A percentile compares a stretch with the other conserved stretches of the same genome.
Evolutionary conservation across 2,797 vertebrate species (phyloP).

Genomic region (Denticeps clupeoides): DNA sequence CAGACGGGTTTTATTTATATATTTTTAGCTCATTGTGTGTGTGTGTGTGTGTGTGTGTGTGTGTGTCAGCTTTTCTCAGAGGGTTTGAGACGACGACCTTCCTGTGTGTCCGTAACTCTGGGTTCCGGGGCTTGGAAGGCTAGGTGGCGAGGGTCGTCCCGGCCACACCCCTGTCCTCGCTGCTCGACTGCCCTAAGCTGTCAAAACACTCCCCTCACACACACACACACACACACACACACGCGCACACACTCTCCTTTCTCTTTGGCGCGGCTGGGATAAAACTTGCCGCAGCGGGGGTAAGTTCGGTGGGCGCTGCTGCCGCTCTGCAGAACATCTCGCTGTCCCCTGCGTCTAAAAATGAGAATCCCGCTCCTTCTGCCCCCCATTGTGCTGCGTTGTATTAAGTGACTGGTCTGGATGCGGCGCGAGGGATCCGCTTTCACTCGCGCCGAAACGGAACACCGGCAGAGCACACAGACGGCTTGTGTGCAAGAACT

Average conservation of each 20-base stretch:
- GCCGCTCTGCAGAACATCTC: too few species aligned
- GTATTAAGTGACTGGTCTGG: slow-evolving; percentile 17
- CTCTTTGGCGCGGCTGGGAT: too few species aligned
- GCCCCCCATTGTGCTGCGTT: slow-evolving; percentile 11
- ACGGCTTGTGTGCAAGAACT: slow-evolving; percentile 16
- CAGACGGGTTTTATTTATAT: neutral
- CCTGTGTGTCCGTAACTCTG: neutral
- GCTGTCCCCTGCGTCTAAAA: too few species aligned
- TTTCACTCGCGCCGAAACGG: slow-evolving; percentile 24
- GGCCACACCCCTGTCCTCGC: slow-evolving; percentile 20
- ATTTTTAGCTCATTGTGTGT: neutral
- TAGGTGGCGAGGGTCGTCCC: too few species aligned
- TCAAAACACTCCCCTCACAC: slow-evolving; percentile 45
- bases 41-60: neutral
- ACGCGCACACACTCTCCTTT: too few species aligned
- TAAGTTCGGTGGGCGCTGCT: too few species aligned
- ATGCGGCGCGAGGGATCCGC: slow-evolving; percentile 18
- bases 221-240: neutral
- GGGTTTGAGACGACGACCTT: neutral
- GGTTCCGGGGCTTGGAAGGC: too few species aligned
- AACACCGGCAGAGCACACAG: slow-evolving; percentile 11
- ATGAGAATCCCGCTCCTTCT: neutral
- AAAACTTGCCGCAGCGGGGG: too few species aligned
- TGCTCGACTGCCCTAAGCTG: slow-evolving; percentile 54
- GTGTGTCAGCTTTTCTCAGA: neutral